Evolutionary conservation across 2,888 invertebrate species (phyloP).

Genomic region (Macaria notata): DNA sequence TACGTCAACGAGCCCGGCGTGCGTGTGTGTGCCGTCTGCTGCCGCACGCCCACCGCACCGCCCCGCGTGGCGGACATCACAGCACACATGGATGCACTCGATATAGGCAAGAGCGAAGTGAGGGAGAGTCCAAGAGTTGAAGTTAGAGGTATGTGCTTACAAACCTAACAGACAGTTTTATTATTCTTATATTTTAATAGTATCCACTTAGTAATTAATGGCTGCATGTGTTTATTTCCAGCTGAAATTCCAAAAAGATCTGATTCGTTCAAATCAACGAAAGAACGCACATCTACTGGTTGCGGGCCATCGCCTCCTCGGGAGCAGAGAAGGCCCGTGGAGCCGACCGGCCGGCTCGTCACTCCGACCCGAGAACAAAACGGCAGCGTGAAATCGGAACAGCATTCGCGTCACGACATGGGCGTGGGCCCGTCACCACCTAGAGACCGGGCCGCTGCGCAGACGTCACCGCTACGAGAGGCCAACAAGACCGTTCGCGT

Average conservation of each 20-base stretch:
- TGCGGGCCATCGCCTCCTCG: slow-evolving; percentile 84
- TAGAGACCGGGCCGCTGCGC: slow-evolving; percentile 42
- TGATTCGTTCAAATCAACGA: slow-evolving; percentile 42
- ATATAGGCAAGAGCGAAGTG: slow-evolving; percentile 31
- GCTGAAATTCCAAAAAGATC: slow-evolving; percentile 9
- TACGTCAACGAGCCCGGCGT: slow-evolving; percentile 91
- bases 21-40: slow-evolving; percentile 92
- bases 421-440: slow-evolving; percentile 73
- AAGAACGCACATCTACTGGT: slow-evolving; percentile 77
- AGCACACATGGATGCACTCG: slow-evolving; percentile 39
- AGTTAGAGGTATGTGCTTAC: slow-evolving; percentile 82
- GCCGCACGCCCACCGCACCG: slow-evolving; percentile 87
- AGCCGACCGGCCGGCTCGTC: slow-evolving; percentile 47
- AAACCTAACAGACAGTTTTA: too few relatives aligned
- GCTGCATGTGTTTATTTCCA: background rate
- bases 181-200: too few relatives aligned
- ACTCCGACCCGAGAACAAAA: slow-evolving; percentile 75
- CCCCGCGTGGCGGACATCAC: slow-evolving; percentile 44
- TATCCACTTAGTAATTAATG: too few relatives aligned
- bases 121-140: slow-evolving; percentile 40
- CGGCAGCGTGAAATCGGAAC: slow-evolving; percentile 33
- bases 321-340: slow-evolving; percentile 52
- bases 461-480: slow-evolving; percentile 40
- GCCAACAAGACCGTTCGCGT: slow-evolving; percentile 38
- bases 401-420: slow-evolving; percentile 57